Conservation (phyloP, 2,113 vertebrate species). For the Pygoscelis adeliae region DNA sequence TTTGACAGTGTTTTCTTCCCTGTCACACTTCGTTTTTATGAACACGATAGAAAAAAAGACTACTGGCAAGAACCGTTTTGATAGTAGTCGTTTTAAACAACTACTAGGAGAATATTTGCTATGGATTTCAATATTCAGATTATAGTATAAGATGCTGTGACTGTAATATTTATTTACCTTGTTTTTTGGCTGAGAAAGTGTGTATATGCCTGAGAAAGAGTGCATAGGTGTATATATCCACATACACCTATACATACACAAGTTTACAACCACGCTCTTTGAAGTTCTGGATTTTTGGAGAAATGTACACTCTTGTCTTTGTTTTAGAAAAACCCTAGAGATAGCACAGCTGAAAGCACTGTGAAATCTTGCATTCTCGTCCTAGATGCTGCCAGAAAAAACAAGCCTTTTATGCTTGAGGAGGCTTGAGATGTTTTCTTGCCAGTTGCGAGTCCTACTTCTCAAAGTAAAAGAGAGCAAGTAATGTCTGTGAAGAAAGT, state of each 20-base stretch:
- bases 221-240: background rate
- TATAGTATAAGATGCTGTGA: background rate
- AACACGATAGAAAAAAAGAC: background rate
- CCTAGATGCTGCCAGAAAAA: conserved; percentile 43
- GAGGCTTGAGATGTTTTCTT: conserved; percentile 33
- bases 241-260: background rate
- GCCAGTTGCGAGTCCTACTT: background rate
- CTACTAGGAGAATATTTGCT: background rate
- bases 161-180: background rate
- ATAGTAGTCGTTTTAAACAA: background rate
- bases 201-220: background rate
- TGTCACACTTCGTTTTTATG: background rate
- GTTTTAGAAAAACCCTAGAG: conserved; percentile 18
- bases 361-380: conserved; percentile 2
- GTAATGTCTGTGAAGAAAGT: conserved; percentile 22
- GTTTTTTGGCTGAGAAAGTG: background rate
- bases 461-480: conserved; percentile 22
- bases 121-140: background rate
- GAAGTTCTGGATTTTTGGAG: background rate
- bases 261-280: background rate
- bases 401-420: conserved; percentile 42
- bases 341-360: conserved; percentile 32
- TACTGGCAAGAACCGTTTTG: background rate
- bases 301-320: background rate
- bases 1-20: background rate